These are phyloP conservation scores for Pandion haliaetus DNA, from an alignment of 2,113 vertebrate species.

Conservation along the genomic window DNA sequence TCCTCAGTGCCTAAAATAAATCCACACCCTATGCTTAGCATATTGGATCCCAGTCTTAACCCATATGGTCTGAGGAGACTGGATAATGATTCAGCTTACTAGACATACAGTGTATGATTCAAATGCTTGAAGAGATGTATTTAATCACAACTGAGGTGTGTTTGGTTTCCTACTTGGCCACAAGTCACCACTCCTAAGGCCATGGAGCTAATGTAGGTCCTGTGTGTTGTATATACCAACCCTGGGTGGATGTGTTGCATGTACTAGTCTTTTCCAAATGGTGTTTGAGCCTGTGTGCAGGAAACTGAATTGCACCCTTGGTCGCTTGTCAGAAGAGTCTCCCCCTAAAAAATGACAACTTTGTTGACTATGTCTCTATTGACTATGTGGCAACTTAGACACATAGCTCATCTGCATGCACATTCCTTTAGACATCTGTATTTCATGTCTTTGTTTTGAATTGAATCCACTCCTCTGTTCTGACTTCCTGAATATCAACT, in stretches of 20 bases:
- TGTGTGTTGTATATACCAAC: background rate
- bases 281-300: background rate
- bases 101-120: background rate
- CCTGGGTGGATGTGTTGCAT: background rate
- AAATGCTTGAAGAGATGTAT: background rate
- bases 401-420: background rate
- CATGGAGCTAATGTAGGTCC: background rate
- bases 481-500: background rate
- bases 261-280: background rate
- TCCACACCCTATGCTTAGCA: background rate
- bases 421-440: background rate
- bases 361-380: background rate
- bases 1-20: background rate
- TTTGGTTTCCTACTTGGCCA: background rate
- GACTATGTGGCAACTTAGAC: slow-evolving; percentile 24
- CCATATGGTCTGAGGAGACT: background rate
- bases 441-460: slow-evolving; percentile 28
- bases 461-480: background rate
- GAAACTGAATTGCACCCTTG: background rate
- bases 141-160: background rate
- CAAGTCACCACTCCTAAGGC: background rate
- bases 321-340: background rate
- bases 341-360: background rate
- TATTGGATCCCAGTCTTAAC: background rate
- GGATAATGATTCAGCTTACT: background rate